Percentiles rank a stretch among this genome's conserved stretches.
Evolutionary conservation across 2,888 invertebrate species (phyloP).

Genomic region (Ceramica pisi): DNA sequence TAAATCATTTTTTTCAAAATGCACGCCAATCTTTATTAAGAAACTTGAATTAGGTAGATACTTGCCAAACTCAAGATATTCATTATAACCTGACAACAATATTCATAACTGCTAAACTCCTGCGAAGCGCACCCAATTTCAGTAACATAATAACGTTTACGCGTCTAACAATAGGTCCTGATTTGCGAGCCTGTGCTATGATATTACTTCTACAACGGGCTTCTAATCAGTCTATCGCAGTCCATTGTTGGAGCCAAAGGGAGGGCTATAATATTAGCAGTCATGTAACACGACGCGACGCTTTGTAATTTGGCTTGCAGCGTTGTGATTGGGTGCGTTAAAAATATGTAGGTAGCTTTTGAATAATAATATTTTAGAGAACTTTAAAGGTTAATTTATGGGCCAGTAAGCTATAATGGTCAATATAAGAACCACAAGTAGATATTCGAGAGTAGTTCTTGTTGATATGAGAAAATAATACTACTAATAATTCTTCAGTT

Average conservation of each 20-base stretch:
- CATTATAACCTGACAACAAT: slow-evolving; percentile 21
- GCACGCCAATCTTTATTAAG: too few species aligned
- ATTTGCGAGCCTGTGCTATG: slow-evolving; percentile 60
- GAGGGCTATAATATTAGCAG: slow-evolving; percentile 6
- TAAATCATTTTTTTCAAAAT: too few species aligned
- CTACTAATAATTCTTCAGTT: too few species aligned
- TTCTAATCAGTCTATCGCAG: slow-evolving; percentile 37
- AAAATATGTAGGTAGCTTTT: slow-evolving; percentile 3
- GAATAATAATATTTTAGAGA: background rate
- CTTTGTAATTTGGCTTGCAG: background rate
- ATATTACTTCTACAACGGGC: slow-evolving; percentile 22
- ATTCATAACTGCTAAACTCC: slow-evolving; percentile 35
- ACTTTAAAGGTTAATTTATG: too few species aligned
- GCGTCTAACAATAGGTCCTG: slow-evolving; percentile 64
- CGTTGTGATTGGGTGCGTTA: background rate
- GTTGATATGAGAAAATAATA: too few species aligned
- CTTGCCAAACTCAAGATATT: background rate
- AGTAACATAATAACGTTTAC: slow-evolving; percentile 57
- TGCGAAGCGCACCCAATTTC: slow-evolving; percentile 51
- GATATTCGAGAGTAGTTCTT: background rate
- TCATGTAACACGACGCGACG: background rate
- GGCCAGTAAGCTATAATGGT: background rate
- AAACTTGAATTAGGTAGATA: too few species aligned
- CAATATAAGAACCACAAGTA: background rate
- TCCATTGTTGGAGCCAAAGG: slow-evolving; percentile 13